These are phyloP conservation scores for Eristalis tenax DNA, from an alignment of 2,888 invertebrate genomes.

Conservation along the genomic window DNA sequence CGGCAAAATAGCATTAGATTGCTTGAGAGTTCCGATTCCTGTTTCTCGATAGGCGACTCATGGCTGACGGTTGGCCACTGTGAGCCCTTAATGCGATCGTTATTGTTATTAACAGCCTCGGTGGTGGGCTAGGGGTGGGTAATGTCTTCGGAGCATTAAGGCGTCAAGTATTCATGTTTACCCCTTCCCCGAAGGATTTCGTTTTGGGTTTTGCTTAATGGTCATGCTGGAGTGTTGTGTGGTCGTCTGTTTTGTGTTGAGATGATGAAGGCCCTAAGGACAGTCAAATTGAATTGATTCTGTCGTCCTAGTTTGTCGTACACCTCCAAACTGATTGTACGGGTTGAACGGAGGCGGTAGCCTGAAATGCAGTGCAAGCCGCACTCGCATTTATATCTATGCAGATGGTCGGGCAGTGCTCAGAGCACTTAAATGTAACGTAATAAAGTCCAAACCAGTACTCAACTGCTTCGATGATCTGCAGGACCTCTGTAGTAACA, in stretches of 20 bases:
- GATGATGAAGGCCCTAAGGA: not conserved
- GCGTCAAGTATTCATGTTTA: constrained; percentile 33
- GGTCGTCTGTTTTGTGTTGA: not conserved
- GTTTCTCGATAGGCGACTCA: not conserved
- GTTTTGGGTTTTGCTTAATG: not conserved
- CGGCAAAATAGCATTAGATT: too few relatives aligned
- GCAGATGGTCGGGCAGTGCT: too few relatives aligned
- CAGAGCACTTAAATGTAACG: too few relatives aligned
- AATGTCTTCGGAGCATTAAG: not conserved
- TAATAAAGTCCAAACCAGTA: too few relatives aligned
- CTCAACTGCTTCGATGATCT: too few relatives aligned
- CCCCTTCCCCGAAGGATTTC: not conserved
- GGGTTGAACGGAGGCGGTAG: too few relatives aligned
- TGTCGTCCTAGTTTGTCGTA: not conserved
- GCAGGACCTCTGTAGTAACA: too few relatives aligned
- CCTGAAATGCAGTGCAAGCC: too few relatives aligned
- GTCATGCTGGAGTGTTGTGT: not conserved
- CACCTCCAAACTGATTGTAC: too few relatives aligned
- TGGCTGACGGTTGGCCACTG: not conserved
- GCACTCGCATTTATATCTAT: too few relatives aligned
- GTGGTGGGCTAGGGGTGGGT: not conserved
- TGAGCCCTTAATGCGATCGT: not conserved
- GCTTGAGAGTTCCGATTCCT: not conserved
- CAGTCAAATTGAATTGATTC: constrained; percentile 10
- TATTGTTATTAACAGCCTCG: constrained; percentile 19